A percentile compares a stretch with the other conserved stretches of the same genome.
Evolutionary conservation across 2,797 vertebrate species (phyloP).

Genomic region (Tapera naevia): DNA sequence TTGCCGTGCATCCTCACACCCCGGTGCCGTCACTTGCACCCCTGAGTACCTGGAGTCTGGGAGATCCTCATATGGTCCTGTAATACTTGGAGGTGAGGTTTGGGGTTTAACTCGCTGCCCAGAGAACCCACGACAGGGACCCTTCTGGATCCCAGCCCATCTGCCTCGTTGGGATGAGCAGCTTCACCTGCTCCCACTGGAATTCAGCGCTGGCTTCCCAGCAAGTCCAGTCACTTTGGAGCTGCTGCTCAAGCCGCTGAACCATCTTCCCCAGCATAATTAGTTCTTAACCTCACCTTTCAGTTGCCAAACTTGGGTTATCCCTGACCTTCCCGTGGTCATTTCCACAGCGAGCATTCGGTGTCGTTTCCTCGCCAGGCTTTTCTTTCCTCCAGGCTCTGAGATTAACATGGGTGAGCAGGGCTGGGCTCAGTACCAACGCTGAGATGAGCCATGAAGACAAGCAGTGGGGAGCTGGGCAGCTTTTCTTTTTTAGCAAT

Average conservation of each 20-base stretch:
- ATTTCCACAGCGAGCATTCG: background rate
- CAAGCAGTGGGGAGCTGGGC: background rate
- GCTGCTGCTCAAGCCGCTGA: background rate
- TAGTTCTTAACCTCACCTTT: slow-evolving; percentile 3
- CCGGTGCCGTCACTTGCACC: background rate
- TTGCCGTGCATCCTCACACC: accelerated
- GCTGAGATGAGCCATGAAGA: background rate
- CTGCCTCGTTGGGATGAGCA: background rate
- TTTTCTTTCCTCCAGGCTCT: background rate
- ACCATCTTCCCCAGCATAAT: background rate
- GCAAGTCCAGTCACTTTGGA: background rate
- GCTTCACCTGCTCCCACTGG: background rate
- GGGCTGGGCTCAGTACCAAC: background rate
- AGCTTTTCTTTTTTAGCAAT: background rate
- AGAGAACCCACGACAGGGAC: background rate
- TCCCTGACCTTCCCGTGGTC: background rate
- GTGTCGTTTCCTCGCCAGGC: background rate
- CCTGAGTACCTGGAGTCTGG: background rate
- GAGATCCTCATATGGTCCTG: background rate
- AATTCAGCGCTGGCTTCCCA: background rate
- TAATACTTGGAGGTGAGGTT: background rate
- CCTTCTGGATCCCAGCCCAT: background rate
- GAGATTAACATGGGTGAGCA: background rate
- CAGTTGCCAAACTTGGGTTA: background rate
- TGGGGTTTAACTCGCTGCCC: background rate